Conservation (phyloP, 2,797 vertebrate species). For the Enteromius thamalakanensis region DNA sequence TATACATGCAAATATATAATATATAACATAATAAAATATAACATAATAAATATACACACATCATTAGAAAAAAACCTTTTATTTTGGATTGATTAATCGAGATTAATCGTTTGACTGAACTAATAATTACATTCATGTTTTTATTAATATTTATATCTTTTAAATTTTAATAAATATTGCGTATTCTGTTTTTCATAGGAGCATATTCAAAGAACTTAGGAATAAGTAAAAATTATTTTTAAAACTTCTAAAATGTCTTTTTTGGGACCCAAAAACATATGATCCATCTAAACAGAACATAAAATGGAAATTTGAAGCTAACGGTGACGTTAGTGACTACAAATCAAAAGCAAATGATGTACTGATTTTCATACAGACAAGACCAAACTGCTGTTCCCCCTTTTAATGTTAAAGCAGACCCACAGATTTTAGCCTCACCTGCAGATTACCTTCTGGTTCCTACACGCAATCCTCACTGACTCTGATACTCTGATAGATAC, state of each 20-base stretch:
- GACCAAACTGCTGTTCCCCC: not conserved
- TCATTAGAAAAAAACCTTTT: no score
- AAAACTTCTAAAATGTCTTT: not conserved
- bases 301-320: not conserved
- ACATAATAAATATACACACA: no score
- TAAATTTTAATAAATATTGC: not conserved
- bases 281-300: not conserved
- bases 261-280: not conserved
- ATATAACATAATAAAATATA: no score
- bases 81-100: no score
- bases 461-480: not conserved
- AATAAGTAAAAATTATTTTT: not conserved
- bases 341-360: not conserved
- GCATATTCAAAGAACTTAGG: not conserved
- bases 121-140: not conserved
- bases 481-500: slow-evolving; percentile 22
- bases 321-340: not conserved
- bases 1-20: no score
- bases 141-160: not conserved
- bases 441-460: slow-evolving; percentile 2
- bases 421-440: not conserved
- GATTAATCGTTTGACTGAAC: no score
- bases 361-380: not conserved
- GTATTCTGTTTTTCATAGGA: not conserved
- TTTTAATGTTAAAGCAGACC: not conserved